A percentile compares a stretch with the other conserved stretches of the same genome.
These are phyloP conservation scores for Eristalinus sepulchralis DNA, from an alignment of 2,888 invertebrate genomes.

Conservation along the genomic window DNA sequence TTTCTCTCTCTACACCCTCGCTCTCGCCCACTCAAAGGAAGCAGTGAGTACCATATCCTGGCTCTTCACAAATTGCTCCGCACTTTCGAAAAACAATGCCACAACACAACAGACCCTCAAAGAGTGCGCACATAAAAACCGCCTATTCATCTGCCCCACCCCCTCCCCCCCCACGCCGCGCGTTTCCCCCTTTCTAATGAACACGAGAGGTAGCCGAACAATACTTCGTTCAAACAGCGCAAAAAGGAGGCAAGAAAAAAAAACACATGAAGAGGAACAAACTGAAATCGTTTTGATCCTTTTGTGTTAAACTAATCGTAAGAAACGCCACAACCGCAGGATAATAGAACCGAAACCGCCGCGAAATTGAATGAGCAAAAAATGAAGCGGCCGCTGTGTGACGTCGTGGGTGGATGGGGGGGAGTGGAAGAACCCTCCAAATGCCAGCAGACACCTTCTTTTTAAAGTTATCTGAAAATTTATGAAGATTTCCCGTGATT, in stretches of 20 bases:
- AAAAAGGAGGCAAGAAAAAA: neutral
- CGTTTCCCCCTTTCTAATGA: slow-evolving; percentile 24
- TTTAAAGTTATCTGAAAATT: neutral
- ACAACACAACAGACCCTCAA: slow-evolving; percentile 1
- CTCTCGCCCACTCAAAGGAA: neutral
- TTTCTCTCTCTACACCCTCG: neutral
- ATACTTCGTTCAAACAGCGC: neutral
- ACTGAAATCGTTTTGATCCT: slow-evolving; percentile 37
- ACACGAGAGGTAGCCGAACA: neutral
- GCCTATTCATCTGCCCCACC: slow-evolving; percentile 32
- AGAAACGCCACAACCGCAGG: slow-evolving; percentile 8
- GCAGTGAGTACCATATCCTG: neutral
- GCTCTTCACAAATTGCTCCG: slow-evolving; percentile 29
- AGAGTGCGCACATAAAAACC: slow-evolving; percentile 30
- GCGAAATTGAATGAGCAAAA: slow-evolving; percentile 4
- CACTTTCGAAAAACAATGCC: slow-evolving; percentile 22
- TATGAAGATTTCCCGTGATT: slow-evolving; percentile 1
- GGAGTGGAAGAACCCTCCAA: neutral
- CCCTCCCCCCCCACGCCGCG: neutral
- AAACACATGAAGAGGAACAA: slow-evolving; percentile 2
- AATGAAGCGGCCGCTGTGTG: neutral
- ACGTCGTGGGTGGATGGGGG: neutral
- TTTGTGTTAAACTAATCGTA: slow-evolving; percentile 48
- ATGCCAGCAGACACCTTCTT: neutral
- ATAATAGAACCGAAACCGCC: slow-evolving; percentile 32